Percentiles rank a stretch among this genome's conserved stretches.
Evolutionary conservation across 2,113 vertebrate genomes (phyloP).

Genomic region (Notothenia coriiceps): DNA sequence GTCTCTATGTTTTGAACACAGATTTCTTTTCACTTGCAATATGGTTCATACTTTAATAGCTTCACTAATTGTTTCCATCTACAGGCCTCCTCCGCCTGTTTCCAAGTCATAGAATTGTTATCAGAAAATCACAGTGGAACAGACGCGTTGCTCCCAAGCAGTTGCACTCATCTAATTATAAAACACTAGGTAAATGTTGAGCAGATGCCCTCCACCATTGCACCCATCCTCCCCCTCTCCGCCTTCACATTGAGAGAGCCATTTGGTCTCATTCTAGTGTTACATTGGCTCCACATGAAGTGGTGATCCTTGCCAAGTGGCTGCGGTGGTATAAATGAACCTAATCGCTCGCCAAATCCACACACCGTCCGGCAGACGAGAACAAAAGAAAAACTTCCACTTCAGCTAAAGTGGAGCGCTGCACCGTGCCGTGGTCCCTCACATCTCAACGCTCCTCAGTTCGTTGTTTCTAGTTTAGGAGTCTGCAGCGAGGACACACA

Average conservation of each 20-base stretch:
- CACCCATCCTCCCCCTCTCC: slow-evolving; percentile 24
- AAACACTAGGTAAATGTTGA: slow-evolving; percentile 84
- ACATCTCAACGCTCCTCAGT: slow-evolving; percentile 19
- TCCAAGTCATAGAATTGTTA: slow-evolving; percentile 66
- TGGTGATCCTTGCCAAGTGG: slow-evolving; percentile 64
- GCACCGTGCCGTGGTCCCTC: slow-evolving; percentile 48
- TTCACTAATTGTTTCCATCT: slow-evolving; percentile 71
- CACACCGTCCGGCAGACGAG: slow-evolving; percentile 43
- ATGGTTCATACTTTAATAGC: slow-evolving; percentile 76
- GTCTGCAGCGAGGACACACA: slow-evolving; percentile 7
- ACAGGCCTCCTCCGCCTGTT: slow-evolving; percentile 53
- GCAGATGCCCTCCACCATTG: slow-evolving; percentile 81
- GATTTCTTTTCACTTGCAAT: slow-evolving; percentile 66
- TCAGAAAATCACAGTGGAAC: slow-evolving; percentile 76
- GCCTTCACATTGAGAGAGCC: slow-evolving; percentile 80
- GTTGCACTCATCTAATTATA: slow-evolving; percentile 84
- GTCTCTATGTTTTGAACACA: slow-evolving; percentile 66
- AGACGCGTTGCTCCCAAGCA: slow-evolving; percentile 80
- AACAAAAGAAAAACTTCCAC: slow-evolving; percentile 69
- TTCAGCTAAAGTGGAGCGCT: slow-evolving; percentile 58
- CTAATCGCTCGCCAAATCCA: slow-evolving; percentile 56
- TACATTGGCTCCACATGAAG: slow-evolving; percentile 80
- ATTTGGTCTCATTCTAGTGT: slow-evolving; percentile 84
- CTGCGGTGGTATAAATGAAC: slow-evolving; percentile 76
- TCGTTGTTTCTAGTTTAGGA: slow-evolving; percentile 32